Percentiles rank a stretch among this genome's conserved stretches.
Conservation (phyloP, 1,140 invertebrate species). For the Lasaia peninsularis region DNA sequence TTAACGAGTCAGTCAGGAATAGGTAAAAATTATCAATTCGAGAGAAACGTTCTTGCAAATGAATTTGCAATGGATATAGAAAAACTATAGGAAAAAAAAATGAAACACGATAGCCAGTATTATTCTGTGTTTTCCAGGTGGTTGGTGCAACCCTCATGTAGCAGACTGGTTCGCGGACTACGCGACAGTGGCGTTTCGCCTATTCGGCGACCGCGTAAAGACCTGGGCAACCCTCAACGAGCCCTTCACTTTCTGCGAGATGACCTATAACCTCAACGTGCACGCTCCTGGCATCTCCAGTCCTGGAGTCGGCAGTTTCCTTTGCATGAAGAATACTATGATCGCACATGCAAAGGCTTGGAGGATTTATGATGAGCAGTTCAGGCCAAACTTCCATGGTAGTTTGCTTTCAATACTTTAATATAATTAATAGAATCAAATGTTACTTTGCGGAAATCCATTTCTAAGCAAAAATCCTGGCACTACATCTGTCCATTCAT, state of each 20-base stretch:
- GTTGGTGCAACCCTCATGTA: conserved; percentile 42
- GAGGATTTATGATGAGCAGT: conserved; percentile 45
- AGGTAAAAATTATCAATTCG: too few species aligned
- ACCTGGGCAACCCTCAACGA: conserved; percentile 72
- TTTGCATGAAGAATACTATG: conserved; percentile 73
- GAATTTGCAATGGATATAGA: too few species aligned
- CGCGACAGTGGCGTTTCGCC: conserved; percentile 61
- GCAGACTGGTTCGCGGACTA: conserved; percentile 74
- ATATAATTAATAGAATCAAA: too few species aligned
- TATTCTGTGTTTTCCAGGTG: conserved; percentile 21
- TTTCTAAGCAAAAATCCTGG: too few species aligned
- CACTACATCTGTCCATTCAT: too few species aligned
- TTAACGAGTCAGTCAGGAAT: too few species aligned
- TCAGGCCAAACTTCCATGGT: conserved; percentile 21
- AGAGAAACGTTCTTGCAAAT: too few species aligned
- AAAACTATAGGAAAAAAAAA: too few species aligned
- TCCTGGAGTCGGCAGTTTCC: conserved; percentile 32
- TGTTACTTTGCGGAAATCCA: too few species aligned
- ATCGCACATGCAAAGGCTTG: conserved; percentile 78
- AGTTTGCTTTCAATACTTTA: background rate
- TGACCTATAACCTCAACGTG: conserved; percentile 24
- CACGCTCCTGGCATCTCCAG: conserved; percentile 47
- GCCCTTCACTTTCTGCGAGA: conserved; percentile 47
- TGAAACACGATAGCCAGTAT: too few species aligned
- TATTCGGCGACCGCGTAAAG: conserved; percentile 69